A percentile compares a stretch with the other conserved stretches of the same genome.
These are phyloP conservation scores for Girardinichthys multiradiatus DNA, from an alignment of 2,113 vertebrate species.

Conservation along the genomic window DNA sequence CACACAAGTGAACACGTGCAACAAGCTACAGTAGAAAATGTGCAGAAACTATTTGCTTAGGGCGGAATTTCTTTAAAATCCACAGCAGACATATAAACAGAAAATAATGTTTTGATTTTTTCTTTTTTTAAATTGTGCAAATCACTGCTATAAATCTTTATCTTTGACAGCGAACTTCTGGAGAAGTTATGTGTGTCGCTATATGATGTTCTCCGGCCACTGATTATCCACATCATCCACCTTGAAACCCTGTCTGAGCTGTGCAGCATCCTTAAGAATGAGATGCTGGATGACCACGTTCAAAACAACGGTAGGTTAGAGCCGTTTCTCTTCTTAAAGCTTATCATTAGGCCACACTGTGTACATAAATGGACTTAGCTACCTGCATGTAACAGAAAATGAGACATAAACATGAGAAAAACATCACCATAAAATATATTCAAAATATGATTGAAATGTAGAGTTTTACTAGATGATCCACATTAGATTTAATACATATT, in stretches of 20 bases:
- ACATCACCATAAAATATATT: no score
- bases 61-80: neutral
- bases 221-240: slow-evolving; percentile 97
- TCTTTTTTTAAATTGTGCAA: neutral
- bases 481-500: no score
- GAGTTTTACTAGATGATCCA: no score
- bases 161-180: slow-evolving; percentile 86
- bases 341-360: neutral
- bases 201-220: slow-evolving; percentile 94
- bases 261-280: slow-evolving; percentile 97
- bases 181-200: slow-evolving; percentile 94
- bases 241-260: slow-evolving; percentile 97
- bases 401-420: neutral
- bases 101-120: slow-evolving; percentile 13
- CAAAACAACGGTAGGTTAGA: slow-evolving; percentile 88
- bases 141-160: slow-evolving; percentile 16
- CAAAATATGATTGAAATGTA: no score
- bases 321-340: slow-evolving; percentile 5
- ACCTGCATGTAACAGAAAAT: no score
- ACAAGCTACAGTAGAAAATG: neutral
- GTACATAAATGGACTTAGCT: neutral
- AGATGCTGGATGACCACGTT: slow-evolving; percentile 98
- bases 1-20: slow-evolving; percentile 4
- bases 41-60: slow-evolving; percentile 34
- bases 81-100: neutral